Conservation (phyloP, 2,888 invertebrate species). For the Eulithis testata region DNA sequence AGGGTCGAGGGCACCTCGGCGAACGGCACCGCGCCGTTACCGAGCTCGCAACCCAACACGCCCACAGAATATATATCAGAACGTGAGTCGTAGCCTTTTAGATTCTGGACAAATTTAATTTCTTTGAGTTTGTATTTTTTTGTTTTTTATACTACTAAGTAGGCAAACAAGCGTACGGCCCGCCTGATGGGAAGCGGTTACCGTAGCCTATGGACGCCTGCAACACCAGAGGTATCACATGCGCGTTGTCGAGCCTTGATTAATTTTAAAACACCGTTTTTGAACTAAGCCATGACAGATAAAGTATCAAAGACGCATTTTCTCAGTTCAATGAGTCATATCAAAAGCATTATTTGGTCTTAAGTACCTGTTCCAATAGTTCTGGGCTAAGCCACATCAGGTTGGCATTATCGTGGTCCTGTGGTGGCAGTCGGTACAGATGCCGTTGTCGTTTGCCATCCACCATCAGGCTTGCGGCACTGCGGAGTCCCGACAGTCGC, state of each 20-base stretch:
- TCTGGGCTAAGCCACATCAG: conserved; percentile 97
- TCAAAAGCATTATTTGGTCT: too few species aligned
- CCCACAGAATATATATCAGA: conserved; percentile 97
- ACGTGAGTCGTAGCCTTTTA: conserved; percentile 94
- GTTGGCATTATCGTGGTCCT: conserved; percentile 86
- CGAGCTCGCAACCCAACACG: conserved; percentile 93
- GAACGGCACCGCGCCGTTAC: conserved; percentile 95
- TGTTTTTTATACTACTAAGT: too few species aligned
- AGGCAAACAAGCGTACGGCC: too few species aligned
- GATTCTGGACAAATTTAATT: conserved; percentile 80
- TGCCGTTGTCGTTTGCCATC: conserved; percentile 88
- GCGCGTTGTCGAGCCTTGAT: too few species aligned
- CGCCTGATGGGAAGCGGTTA: too few species aligned
- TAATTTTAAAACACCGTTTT: too few species aligned
- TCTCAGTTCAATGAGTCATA: too few species aligned
- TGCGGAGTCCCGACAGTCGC: conserved; percentile 91
- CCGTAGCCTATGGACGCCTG: too few species aligned
- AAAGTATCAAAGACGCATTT: too few species aligned
- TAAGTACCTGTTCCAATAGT: conserved; percentile 90
- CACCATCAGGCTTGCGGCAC: conserved; percentile 89
- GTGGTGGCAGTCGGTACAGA: conserved; percentile 90
- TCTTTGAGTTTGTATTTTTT: too few species aligned
- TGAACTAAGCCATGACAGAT: too few species aligned
- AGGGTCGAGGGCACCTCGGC: conserved; percentile 93
- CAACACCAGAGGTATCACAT: too few species aligned